Base-by-base conservation (phyloP, 2,888 invertebrate species). In the Cordilura impudica region DNA sequence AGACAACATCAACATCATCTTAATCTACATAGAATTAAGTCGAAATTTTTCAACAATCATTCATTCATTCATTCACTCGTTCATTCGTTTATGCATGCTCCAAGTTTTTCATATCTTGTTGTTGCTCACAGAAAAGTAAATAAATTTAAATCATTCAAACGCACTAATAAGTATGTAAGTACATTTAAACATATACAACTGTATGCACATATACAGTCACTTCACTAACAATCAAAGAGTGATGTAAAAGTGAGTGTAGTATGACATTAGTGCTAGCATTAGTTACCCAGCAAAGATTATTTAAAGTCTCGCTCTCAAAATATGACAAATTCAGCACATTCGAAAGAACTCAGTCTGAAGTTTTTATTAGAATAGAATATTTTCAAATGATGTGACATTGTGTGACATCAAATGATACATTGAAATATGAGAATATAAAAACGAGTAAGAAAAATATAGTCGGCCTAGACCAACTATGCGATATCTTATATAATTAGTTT, bases 11-110 rank as follows among this genome's bases (percentile, higher is more conserved):
- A 19, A 58, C 66, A 47, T 67, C 19, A 19, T 56, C 56, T 61
- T 73, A 78, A 78, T 78, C 67, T 78, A 51, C 63, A 78, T 70
- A 73, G 51, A 69, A 73, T 73, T 65, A 63, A 73, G 58, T 73
- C 45, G 31, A 63, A 69, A 70, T 47, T 60, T 51, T 63, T 69
- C 29, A 65, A 53, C 73, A 73, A 49, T 78, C 61, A 60, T 35
- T 72, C 69, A 61, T 45, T 61, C 43, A 58, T 39, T 70, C 35
- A 63, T 54, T 63, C 12, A 51, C 23, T 58, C 49, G 51, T 43
- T 63, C 39, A 60, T 65, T 29, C 58, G 31, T 18, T 61, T 66
- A 47, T 60, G 4, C 31, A 45, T 65, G 29, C 21, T 43, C 16
- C 26, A 29, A 66, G 43, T 29, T 26, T 19, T 16, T 49, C 1